These are phyloP conservation scores for Spodoptera frugiperda DNA, from an alignment of 1,140 invertebrate species.

Conservation along the genomic window DNA sequence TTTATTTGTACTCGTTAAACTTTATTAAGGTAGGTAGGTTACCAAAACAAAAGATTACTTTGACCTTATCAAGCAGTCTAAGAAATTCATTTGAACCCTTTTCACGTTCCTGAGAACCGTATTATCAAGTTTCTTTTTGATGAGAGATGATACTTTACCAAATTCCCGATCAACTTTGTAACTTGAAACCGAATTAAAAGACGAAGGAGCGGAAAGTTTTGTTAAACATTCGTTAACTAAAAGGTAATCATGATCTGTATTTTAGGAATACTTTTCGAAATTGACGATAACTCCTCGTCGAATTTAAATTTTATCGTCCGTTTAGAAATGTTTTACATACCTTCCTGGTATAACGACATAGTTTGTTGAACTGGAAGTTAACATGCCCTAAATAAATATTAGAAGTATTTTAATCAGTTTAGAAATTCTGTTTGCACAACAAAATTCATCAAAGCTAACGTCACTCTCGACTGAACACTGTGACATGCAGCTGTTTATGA, in stretches of 20 bases:
- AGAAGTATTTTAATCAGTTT: too few species aligned
- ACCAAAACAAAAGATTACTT: background rate
- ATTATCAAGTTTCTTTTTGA: slow-evolving; percentile 15
- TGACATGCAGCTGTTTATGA: slow-evolving; percentile 25
- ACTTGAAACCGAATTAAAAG: slow-evolving; percentile 9
- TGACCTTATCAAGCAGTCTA: slow-evolving; percentile 9
- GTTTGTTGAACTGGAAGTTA: too few species aligned
- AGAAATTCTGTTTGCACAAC: background rate
- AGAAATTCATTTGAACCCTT: slow-evolving; percentile 16
- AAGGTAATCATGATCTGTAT: background rate
- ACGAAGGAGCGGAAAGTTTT: background rate
- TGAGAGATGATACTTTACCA: slow-evolving; percentile 8
- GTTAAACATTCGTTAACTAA: background rate
- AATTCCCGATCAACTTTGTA: slow-evolving; percentile 16
- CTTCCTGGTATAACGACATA: too few species aligned
- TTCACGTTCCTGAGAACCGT: slow-evolving; percentile 21
- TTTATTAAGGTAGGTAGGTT: background rate
- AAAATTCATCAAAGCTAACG: slow-evolving; percentile 23
- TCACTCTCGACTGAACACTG: background rate
- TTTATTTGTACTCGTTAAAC: background rate
- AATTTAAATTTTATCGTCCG: too few species aligned
- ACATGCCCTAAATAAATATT: too few species aligned
- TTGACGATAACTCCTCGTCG: too few species aligned
- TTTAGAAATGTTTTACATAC: too few species aligned
- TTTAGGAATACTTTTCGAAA: background rate